These are phyloP conservation scores for Lycocerus yunnanus DNA, from an alignment of 2,888 invertebrate genomes.

Conservation along the genomic window DNA sequence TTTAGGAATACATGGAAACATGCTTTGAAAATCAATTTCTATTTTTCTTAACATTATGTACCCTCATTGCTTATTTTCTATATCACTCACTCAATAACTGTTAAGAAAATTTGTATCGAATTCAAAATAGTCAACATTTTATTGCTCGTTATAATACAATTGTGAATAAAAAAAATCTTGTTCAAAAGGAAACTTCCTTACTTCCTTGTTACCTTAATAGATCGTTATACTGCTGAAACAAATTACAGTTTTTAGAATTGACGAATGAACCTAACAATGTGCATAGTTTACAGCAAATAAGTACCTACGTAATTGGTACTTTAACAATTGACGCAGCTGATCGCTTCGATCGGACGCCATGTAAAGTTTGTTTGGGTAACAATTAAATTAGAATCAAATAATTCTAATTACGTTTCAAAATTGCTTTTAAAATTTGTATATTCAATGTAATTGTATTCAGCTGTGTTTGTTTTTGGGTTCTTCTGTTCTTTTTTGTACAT, in stretches of 20 bases:
- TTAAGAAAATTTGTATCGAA: too few relatives aligned
- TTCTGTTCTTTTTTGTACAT: too few relatives aligned
- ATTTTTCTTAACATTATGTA: background rate
- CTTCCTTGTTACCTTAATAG: background rate
- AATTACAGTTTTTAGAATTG: background rate
- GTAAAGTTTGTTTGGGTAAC: background rate
- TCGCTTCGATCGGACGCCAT: background rate
- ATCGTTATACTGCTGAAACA: background rate
- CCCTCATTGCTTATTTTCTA: background rate
- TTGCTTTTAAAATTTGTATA: background rate
- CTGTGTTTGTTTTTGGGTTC: background rate
- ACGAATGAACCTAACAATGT: background rate
- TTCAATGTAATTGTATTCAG: background rate
- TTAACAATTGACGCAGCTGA: background rate
- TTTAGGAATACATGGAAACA: background rate
- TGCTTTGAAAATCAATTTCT: background rate
- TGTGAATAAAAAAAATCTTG: background rate
- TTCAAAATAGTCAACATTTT: too few relatives aligned
- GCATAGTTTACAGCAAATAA: background rate
- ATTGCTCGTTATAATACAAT: background rate
- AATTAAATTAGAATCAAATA: background rate
- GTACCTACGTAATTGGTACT: background rate
- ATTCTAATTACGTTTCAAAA: background rate
- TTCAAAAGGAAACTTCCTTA: background rate
- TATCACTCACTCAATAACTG: background rate